Percentiles rank a stretch among this genome's conserved stretches.
These are phyloP conservation scores for Formica exsecta DNA, from an alignment of 1,140 invertebrate species.

Conservation along the genomic window DNA sequence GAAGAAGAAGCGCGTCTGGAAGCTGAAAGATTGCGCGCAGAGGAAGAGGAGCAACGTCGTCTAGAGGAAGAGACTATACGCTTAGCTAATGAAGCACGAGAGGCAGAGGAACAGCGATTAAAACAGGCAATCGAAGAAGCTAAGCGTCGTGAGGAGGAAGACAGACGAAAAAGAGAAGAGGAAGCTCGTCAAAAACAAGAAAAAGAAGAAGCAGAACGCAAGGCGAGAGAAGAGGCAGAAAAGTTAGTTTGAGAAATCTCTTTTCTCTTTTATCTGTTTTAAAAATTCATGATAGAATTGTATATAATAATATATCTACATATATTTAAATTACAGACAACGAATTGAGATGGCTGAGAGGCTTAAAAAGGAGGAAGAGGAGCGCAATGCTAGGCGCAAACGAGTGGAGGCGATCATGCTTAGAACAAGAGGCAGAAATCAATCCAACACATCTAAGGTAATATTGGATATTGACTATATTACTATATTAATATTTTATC, in stretches of 20 bases:
- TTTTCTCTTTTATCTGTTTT: background rate
- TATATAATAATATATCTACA: background rate
- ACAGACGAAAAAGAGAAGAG: constrained; percentile 88
- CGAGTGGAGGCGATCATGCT: constrained; percentile 95
- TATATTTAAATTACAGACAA: constrained; percentile 85
- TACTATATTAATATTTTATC: background rate
- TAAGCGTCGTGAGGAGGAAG: constrained; percentile 89
- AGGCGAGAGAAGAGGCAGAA: constrained; percentile 93
- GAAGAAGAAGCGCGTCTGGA: constrained; percentile 92
- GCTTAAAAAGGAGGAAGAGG: constrained; percentile 93
- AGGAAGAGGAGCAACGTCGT: constrained; percentile 93
- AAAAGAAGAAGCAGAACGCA: constrained; percentile 92
- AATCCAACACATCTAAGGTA: constrained; percentile 87
- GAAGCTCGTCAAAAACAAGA: constrained; percentile 90
- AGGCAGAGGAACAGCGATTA: constrained; percentile 91
- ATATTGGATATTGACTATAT: background rate
- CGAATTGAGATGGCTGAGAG: constrained; percentile 91
- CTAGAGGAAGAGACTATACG: constrained; percentile 92
- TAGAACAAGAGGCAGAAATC: constrained; percentile 90
- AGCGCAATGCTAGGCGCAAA: constrained; percentile 91
- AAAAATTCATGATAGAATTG: background rate
- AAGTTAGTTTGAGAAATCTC: constrained; percentile 77
- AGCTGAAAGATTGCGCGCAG: constrained; percentile 91
- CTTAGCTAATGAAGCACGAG: constrained; percentile 90
- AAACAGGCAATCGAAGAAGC: constrained; percentile 90